Base-by-base conservation (phyloP, 2,888 invertebrate genomes). In the Leptinotarsa juncta region DNA sequence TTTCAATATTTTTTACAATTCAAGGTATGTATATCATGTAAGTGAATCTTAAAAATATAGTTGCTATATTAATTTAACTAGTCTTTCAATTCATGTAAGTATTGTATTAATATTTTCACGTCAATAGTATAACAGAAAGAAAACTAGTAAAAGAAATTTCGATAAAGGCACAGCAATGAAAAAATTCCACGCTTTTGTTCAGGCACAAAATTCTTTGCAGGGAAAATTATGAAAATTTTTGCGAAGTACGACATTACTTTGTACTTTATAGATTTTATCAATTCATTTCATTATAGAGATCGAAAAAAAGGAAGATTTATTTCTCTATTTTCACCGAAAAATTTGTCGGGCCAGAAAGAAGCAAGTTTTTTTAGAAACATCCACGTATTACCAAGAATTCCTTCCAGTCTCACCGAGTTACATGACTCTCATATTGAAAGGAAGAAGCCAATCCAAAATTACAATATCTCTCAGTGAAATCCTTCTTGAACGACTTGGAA, bases 121-220 rank as follows among this genome's bases (percentile, higher is more conserved):
- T 62, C 7, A 55, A 51, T 32, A 51, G 57, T 65, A 18, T 68
- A 68, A 65, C 53, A 18, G 26, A 42, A 73, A 68, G 26, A 18
- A 55, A 65, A 49, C 70, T 50, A 66, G 55, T n/a, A 48, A 70
- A 66, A 60, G 32, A 62, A 65, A 65, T 65, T 51, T 48, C 65
- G 20, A 67, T 65, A 69, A 74, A 72, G 75, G 72, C 75, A 75
- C 75, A 70, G 72, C 70, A 75, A 48, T 72, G 32, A 48, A 75
- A 71, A 70, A 75, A 72, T 48, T 51, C 62, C 55, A 60, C 26
- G 23, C 49, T 20, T 60, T 62, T 50, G 42, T 65, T 55, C n/a
- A 71, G 71, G 71, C 71, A 71, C 66, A 55, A 57, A 57, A 55
- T 65, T 18, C 18, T 53, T 32, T 14, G 14, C 10, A 48, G 66